Evolutionary conservation across 2,888 invertebrate genomes (phyloP).

Genomic region (Cryptocephalus moraei): DNA sequence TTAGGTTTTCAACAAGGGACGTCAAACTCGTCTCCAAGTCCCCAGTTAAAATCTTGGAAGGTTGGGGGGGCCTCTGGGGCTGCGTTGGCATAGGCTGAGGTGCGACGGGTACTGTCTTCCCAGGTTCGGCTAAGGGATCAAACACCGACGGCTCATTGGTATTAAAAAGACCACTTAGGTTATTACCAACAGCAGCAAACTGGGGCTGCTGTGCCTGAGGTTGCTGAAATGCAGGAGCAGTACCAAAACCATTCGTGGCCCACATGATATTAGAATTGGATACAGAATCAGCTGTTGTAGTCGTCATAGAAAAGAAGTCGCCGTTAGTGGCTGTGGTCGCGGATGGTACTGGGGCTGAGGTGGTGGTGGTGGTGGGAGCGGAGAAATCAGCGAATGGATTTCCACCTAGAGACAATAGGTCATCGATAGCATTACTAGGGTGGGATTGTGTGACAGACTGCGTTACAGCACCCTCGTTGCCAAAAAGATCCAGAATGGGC

Average conservation of each 20-base stretch:
- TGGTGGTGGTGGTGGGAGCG: conserved; percentile 19
- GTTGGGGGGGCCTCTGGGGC: conserved; percentile 28
- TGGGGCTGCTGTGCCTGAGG: conserved; percentile 16
- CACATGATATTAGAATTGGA: conserved; percentile 25
- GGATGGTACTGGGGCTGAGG: conserved; percentile 4
- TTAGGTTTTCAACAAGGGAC: conserved; percentile 85
- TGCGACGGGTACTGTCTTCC: conserved; percentile 31
- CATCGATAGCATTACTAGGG: conserved; percentile 61
- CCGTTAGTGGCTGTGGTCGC: conserved; percentile 17
- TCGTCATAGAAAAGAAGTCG: conserved; percentile 23
- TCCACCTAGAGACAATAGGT: conserved; percentile 56
- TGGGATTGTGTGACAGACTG: conserved; percentile 13
- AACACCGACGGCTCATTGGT: conserved; percentile 42
- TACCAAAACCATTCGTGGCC: conserved; percentile 30
- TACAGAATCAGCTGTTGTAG: conserved; percentile 24
- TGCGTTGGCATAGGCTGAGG: conserved; percentile 20
- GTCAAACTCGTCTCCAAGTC: conserved; percentile 92
- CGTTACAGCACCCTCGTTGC: conserved; percentile 34
- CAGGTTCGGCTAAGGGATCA: conserved; percentile 41
- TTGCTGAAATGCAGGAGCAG: conserved; percentile 14
- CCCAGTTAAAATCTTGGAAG: conserved; percentile 65
- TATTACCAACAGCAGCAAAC: conserved; percentile 27
- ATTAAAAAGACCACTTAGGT: conserved; percentile 42
- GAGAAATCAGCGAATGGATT: conserved; percentile 84
- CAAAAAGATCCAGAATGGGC: conserved; percentile 74